Evolutionary conservation across 2,888 invertebrate species (phyloP), one percentile per base, ranked within the genome.

Genomic region (Agrotis exclamationis): DNA sequence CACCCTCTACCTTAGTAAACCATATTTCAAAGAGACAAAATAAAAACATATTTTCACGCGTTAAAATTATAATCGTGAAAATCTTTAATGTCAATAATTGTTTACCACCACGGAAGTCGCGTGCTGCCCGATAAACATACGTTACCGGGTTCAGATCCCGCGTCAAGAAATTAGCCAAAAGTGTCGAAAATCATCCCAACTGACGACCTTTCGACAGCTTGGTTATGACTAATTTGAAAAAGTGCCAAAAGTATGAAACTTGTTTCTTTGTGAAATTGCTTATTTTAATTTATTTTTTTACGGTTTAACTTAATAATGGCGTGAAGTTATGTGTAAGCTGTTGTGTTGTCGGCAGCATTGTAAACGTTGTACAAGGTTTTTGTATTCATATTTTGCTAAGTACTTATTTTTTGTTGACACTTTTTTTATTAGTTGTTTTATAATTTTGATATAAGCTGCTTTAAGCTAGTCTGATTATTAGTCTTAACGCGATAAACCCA

Each of bases 71-170:
- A 73, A 81, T 75, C 77, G 33, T 79, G 60, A 70, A 66, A 68
- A 79, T 73, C 74, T 82, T n/a, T 86, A 87, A 88, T 87, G 77
- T 83, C 83, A 89, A 90, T 90, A 90, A 91, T 90, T 87, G 85
- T 86, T 88, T 80, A 79, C 74, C 70, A 76, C 85, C 81, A 81
- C 87, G 89, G 91, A 90, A 91, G 92, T 93, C 93, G 94, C 94
- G 93, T 94, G 93, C 93, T 87, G 78, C 73, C 75, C 71, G 60
- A 63, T 85, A 85, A 85, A 74, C 89, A 92, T 89, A 83, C 80
- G 87, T 87, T 81, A 80, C 75, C 51, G 60, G 86, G 85, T 88
- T 91, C 86, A 82, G 86, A 80, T 86, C 88, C 82, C 83, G 89
- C 70, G 78, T 75, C 74, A 68, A 69, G 83, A 85, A 76, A 72